These are phyloP conservation scores for Synanthedon tipuliformis DNA, from an alignment of 2,888 invertebrate genomes.

Conservation along the genomic window DNA sequence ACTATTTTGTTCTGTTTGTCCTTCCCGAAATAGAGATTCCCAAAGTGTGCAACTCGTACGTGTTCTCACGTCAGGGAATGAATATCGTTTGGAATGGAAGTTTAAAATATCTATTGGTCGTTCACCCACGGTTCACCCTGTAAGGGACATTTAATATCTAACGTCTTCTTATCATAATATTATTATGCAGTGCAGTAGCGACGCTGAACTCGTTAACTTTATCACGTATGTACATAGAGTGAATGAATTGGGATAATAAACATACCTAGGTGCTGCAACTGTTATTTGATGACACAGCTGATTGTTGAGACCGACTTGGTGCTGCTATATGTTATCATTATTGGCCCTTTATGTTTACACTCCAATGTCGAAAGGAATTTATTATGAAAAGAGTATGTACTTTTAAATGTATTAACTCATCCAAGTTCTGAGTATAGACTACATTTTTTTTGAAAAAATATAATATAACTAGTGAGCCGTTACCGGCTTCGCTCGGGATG, in stretches of 20 bases:
- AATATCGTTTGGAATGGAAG: neutral
- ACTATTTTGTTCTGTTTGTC: too few relatives aligned
- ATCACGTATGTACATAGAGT: neutral
- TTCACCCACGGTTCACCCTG: neutral
- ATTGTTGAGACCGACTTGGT: neutral
- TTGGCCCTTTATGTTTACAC: neutral
- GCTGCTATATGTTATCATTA: neutral
- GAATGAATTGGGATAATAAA: neutral
- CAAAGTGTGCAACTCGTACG: too few relatives aligned
- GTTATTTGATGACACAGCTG: neutral
- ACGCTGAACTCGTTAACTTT: neutral
- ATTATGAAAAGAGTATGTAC: too few relatives aligned
- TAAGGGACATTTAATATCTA: neutral
- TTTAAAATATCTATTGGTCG: neutral
- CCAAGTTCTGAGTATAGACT: too few relatives aligned
- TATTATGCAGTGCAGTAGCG: neutral
- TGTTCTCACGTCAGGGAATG: too few relatives aligned
- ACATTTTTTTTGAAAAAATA: too few relatives aligned
- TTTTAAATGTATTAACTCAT: too few relatives aligned
- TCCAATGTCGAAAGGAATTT: too few relatives aligned
- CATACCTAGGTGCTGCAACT: neutral
- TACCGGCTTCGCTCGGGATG: too few relatives aligned
- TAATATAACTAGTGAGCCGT: too few relatives aligned
- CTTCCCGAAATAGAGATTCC: too few relatives aligned
- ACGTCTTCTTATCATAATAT: neutral